Percentiles rank a stretch among this genome's conserved stretches.
Evolutionary conservation across 2,888 invertebrate species (phyloP).

Genomic region (Oscheius onirici): DNA sequence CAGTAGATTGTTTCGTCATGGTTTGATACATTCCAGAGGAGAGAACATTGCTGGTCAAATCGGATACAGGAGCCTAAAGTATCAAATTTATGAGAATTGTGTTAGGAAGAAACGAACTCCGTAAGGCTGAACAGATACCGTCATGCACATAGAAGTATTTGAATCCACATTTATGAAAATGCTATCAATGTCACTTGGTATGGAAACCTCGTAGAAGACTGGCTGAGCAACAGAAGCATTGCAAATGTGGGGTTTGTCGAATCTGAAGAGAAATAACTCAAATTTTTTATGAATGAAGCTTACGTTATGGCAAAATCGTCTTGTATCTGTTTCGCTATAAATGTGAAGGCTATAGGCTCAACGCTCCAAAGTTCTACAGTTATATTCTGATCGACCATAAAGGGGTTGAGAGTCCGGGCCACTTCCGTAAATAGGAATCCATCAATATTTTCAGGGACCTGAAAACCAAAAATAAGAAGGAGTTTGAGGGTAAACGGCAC

Average conservation of each 20-base stretch:
- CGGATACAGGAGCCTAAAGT: conserved; percentile 85
- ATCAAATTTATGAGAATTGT: conserved; percentile 29
- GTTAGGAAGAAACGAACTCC: conserved; percentile 72
- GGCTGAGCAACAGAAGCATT: conserved; percentile 76
- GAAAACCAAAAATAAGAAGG: conserved; percentile 11
- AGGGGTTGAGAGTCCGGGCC: conserved; percentile 52
- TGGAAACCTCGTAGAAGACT: conserved; percentile 78
- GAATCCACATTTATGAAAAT: conserved; percentile 70
- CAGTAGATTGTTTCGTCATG: conserved; percentile 81
- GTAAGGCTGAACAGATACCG: conserved; percentile 83
- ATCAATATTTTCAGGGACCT: conserved; percentile 50
- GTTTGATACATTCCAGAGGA: conserved; percentile 81
- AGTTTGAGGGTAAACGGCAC: not conserved
- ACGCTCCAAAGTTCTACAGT: conserved; percentile 53
- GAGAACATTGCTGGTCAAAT: conserved; percentile 82
- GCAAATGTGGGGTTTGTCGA: conserved; percentile 22
- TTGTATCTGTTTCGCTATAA: conserved; percentile 38
- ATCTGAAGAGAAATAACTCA: no score
- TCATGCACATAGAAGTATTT: conserved; percentile 78
- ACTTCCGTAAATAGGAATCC: conserved; percentile 45
- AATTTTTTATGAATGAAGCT: conserved; percentile 14
- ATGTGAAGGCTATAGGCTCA: conserved; percentile 40
- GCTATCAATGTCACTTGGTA: conserved; percentile 73
- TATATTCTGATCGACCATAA: conserved; percentile 16
- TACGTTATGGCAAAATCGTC: conserved; percentile 47